Evolutionary conservation across 2,888 invertebrate species (phyloP), one percentile per base, ranked within the genome.

Genomic region (Drosophila niveifrons): DNA sequence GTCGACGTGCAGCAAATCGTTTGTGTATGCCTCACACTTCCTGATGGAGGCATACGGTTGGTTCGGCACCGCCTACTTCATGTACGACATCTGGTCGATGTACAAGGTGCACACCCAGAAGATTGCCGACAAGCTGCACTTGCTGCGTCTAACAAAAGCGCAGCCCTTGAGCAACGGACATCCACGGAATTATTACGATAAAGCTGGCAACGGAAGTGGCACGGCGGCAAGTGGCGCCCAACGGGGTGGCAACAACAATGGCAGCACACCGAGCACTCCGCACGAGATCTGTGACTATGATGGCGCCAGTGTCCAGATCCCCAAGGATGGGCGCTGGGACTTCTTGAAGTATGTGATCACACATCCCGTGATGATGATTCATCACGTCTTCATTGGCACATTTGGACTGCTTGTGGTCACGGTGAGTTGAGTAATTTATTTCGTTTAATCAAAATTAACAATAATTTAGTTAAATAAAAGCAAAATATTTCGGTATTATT

Each of bases 71-170:
- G 95, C 96, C 0, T 96, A 96, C 92, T 96, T 96, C 92, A 95
- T 96, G 93, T 96, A 96, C 88, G 96, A 96, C 92, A 95, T 96
- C 75, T 95, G 96, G 95, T 95, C 95, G 17, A 96, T 96, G 96
- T 96, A 96, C 83, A 94, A 94, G 92, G 96, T 96, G 67, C 94
- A 95, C 88, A 92, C 91, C 11, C 92, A 92, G 71, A 92, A 92
- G 81, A 91, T 92, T 4, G 90, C 92, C 67, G 92, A 92, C 64
- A 92, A 92, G 75, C 66, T 92, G 66, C 90, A 90, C 28, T 59
- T 91, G 55, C 85, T 91, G 78, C 89, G 90, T 2, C 55, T 91
- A 17, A 80, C 89, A 63, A 80, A 89, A 10, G 51, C 79, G 4
- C 63, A 72, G 56, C 58, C 36, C 0, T n/a, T 75, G 7, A 62